Percentiles rank a stretch among this genome's conserved stretches.
phyloP scores from a whole-genome alignment of 2,888 invertebrate species.

The Coecobrya sp. region DNA sequence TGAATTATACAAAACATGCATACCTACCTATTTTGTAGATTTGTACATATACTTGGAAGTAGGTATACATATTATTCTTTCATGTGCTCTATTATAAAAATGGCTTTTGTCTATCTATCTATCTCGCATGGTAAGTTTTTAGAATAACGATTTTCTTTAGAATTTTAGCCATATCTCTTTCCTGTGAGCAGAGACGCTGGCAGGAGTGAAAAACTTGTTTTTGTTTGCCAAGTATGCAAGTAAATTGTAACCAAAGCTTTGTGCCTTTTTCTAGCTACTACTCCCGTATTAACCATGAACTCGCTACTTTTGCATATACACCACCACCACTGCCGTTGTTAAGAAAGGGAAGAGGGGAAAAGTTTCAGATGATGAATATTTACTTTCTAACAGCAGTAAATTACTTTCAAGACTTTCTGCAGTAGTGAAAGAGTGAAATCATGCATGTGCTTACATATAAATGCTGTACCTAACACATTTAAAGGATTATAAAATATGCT shows the following conservation, averaged over 20 bases:
- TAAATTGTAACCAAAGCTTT: conserved; percentile 54
- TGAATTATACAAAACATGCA: neutral
- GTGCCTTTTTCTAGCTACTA: conserved; percentile 6
- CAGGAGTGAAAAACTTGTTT: conserved; percentile 73
- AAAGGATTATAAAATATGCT: conserved; percentile 45
- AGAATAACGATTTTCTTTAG: conserved; percentile 46
- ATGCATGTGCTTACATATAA: conserved; percentile 60
- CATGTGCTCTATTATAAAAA: conserved; percentile 40
- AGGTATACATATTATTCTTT: neutral
- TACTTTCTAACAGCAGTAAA: conserved; percentile 81
- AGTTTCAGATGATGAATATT: conserved; percentile 80
- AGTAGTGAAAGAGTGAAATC: conserved; percentile 74
- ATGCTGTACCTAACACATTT: conserved; percentile 40
- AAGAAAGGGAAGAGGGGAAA: conserved; percentile 51
- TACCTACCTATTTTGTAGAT: neutral
- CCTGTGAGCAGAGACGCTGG: conserved; percentile 22
- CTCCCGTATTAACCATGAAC: conserved; percentile 4
- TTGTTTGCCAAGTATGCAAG: conserved; percentile 76
- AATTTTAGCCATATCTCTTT: conserved; percentile 55
- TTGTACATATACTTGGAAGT: neutral
- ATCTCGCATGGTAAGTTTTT: conserved; percentile 28
- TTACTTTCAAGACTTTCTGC: conserved; percentile 77
- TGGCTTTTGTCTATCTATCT: neutral
- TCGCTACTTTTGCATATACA: conserved; percentile 37
- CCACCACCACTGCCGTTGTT: neutral